Evolutionary conservation across 2,797 vertebrate species (phyloP).

Genomic region (Semotilus atromaculatus): DNA sequence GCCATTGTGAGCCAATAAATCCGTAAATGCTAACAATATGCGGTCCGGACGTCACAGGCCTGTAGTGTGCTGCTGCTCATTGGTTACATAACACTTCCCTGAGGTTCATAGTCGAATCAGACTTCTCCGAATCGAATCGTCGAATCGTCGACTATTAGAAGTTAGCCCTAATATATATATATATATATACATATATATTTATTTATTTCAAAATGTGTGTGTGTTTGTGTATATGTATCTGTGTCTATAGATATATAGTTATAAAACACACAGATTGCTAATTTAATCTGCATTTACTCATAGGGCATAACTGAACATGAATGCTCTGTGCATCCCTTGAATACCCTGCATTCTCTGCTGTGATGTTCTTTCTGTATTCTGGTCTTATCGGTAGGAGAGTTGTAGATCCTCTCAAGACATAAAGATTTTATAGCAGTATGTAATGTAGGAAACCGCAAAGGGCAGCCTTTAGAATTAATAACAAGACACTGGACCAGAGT

Average conservation of each 20-base stretch:
- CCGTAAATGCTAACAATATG: too few species aligned
- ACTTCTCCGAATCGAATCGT: too few species aligned
- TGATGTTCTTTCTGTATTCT: conserved; percentile 31
- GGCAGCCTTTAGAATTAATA: conserved; percentile 44
- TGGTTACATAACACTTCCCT: too few species aligned
- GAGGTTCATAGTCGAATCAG: too few species aligned
- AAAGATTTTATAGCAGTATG: conserved; percentile 40
- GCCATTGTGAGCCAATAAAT: too few species aligned
- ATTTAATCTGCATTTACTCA: not conserved
- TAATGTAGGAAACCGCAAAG: conserved; percentile 39
- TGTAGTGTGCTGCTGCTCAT: too few species aligned
- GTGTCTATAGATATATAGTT: not conserved
- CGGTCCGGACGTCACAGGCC: too few species aligned
- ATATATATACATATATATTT: too few species aligned
- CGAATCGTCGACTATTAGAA: too few species aligned
- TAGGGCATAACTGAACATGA: not conserved
- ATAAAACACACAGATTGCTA: not conserved
- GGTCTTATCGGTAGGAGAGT: not conserved
- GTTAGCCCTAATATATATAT: too few species aligned
- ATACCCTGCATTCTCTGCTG: conserved; percentile 3
- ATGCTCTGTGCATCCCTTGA: not conserved
- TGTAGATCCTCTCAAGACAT: conserved; percentile 24
- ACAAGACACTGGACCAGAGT: conserved; percentile 33
- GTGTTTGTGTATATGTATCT: too few species aligned
- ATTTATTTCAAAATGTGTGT: not conserved